phyloP scores from a whole-genome alignment of 2,888 invertebrate species.

The Cyaniris semiargus region DNA sequence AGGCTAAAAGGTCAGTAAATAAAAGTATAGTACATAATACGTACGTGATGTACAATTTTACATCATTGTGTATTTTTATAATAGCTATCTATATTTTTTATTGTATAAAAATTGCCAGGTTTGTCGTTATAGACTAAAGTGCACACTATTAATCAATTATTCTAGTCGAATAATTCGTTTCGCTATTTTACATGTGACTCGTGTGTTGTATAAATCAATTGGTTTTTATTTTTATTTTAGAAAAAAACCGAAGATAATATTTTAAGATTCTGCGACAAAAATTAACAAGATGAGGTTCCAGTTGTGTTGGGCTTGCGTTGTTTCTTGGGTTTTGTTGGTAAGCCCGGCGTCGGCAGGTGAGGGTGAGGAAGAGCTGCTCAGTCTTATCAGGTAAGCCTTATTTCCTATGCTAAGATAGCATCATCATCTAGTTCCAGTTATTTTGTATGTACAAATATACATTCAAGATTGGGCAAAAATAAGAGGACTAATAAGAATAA shows the following conservation, averaged over 20 bases:
- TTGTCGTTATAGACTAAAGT: too few species aligned
- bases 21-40: not conserved
- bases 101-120: too few species aligned
- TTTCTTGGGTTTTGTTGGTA: not conserved
- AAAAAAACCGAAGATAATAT: not conserved
- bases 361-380: not conserved
- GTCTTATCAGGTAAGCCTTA: conserved; percentile 13
- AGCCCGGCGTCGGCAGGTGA: not conserved
- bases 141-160: too few species aligned
- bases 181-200: not conserved
- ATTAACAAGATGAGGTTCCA: not conserved
- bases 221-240: not conserved
- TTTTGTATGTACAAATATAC: too few species aligned
- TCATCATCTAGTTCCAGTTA: too few species aligned
- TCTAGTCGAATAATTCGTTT: not conserved
- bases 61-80: not conserved
- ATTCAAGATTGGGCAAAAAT: too few species aligned
- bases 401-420: not conserved
- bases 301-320: not conserved
- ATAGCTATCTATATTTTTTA: not conserved
- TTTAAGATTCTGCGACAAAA: not conserved
- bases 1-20: conserved; percentile 8
- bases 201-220: not conserved
- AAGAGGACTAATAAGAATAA: too few species aligned
- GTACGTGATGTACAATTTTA: not conserved